A percentile compares a stretch with the other conserved stretches of the same genome.
Evolutionary conservation across 2,888 invertebrate genomes (phyloP).

Genomic region (Pandemis cinnamomeana): DNA sequence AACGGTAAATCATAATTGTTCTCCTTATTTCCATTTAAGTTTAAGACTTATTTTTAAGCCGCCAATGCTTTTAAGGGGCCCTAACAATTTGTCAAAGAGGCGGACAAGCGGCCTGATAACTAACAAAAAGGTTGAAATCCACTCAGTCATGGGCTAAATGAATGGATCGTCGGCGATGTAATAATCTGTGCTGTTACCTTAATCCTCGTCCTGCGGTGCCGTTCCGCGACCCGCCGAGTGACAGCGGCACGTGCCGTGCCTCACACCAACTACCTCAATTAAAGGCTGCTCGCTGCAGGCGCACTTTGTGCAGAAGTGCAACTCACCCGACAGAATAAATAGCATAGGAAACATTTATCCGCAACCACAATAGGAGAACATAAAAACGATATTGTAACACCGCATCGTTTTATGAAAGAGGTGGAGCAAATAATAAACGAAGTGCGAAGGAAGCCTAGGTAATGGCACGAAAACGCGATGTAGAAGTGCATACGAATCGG

Average conservation of each 20-base stretch:
- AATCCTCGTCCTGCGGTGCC: conserved; percentile 43
- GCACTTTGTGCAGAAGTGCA: neutral
- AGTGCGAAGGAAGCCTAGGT: neutral
- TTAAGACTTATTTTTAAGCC: conserved; percentile 4
- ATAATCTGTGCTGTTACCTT: conserved; percentile 54
- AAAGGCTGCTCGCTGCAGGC: conserved; percentile 10
- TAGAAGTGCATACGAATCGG: neutral
- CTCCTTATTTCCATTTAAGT: neutral
- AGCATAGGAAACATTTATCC: neutral
- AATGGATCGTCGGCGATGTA: conserved; percentile 52
- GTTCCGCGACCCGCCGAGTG: conserved; percentile 13
- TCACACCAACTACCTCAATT: conserved; percentile 13
- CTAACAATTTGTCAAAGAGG: conserved; percentile 22
- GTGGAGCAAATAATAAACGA: neutral
- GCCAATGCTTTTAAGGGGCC: conserved; percentile 7
- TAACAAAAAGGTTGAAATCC: conserved; percentile 57
- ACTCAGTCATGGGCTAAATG: conserved; percentile 55
- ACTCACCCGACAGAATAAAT: neutral
- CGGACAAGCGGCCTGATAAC: conserved; percentile 50
- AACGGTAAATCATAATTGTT: conserved; percentile 2
- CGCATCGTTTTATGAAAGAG: neutral
- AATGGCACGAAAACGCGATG: neutral
- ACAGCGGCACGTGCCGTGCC: conserved; percentile 28
- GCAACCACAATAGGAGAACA: neutral
- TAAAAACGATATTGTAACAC: neutral